A percentile compares a stretch with the other conserved stretches of the same genome.
phyloP scores from a whole-genome alignment of 1,140 invertebrate species.

The Grapholita molesta region DNA sequence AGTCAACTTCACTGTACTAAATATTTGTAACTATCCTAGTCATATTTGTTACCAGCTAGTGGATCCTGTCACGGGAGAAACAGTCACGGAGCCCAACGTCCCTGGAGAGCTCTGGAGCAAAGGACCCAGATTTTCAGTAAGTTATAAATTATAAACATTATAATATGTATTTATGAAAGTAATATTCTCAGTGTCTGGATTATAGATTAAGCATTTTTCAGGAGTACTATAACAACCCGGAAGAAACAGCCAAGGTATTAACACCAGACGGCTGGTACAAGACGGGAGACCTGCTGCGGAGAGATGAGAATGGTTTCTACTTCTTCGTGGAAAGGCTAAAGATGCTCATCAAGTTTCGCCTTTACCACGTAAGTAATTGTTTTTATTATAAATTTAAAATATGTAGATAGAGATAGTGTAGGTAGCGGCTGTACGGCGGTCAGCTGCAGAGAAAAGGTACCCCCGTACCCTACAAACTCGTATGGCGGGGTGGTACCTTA shows the following conservation, averaged over 20 bases:
- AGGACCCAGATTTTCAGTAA: constrained; percentile 46
- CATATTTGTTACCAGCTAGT: constrained; percentile 43
- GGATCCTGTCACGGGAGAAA: constrained; percentile 43
- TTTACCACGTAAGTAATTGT: constrained; percentile 57
- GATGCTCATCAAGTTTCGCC: constrained; percentile 85
- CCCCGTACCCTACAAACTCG: no score
- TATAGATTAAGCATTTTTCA: no score
- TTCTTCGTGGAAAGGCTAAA: constrained; percentile 87
- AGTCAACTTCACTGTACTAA: no score
- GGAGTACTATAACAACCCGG: constrained; percentile 72
- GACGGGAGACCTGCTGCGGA: constrained; percentile 85
- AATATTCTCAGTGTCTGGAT: no score
- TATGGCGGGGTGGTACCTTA: no score
- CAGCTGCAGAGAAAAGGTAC: no score
- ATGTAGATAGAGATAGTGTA: no score
- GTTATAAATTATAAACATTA: constrained; percentile 15
- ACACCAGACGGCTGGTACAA: constrained; percentile 84
- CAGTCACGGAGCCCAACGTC: constrained; percentile 47
- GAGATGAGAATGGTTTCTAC: constrained; percentile 82
- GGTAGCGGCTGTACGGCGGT: no score
- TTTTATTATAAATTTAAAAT: no score
- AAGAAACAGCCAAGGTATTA: constrained; percentile 78
- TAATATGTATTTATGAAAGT: no score
- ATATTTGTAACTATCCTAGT: neutral
- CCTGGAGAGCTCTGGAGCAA: constrained; percentile 52